Percentiles rank a stretch among this genome's conserved stretches.
Conservation (phyloP, 2,113 vertebrate genomes). For the Gambusia affinis region DNA sequence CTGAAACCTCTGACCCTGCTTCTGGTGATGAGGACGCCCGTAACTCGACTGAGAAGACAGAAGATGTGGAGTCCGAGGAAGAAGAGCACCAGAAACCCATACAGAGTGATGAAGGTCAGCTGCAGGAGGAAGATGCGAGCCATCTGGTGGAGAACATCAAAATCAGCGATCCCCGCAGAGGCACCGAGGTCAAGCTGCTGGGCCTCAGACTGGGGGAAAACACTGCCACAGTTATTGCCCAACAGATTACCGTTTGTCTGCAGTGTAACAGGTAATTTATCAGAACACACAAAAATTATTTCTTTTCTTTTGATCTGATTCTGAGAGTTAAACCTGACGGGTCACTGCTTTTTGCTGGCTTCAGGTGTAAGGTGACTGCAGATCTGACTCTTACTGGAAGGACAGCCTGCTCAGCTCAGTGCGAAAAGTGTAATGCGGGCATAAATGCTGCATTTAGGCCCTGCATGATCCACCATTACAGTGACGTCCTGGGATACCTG, state of each 20-base stretch:
- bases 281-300: neutral
- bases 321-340: neutral
- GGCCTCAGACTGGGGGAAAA: slow-evolving; percentile 80
- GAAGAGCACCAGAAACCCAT: slow-evolving; percentile 11
- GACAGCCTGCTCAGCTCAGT: slow-evolving; percentile 75
- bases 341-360: neutral
- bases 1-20: slow-evolving; percentile 37
- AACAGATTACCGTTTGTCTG: slow-evolving; percentile 77
- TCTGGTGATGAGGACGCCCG: slow-evolving; percentile 4
- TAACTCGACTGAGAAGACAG: slow-evolving; percentile 11
- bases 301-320: neutral
- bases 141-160: slow-evolving; percentile 75
- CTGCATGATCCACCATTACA: slow-evolving; percentile 81
- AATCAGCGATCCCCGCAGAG: slow-evolving; percentile 73
- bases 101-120: slow-evolving; percentile 24
- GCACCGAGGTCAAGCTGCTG: slow-evolving; percentile 82
- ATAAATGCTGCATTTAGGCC: slow-evolving; percentile 78
- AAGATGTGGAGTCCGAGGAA: slow-evolving; percentile 16
- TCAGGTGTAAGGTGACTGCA: slow-evolving; percentile 82
- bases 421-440: slow-evolving; percentile 80
- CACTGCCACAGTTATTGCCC: slow-evolving; percentile 76
- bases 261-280: slow-evolving; percentile 79
- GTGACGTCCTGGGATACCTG: slow-evolving; percentile 81
- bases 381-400: slow-evolving; percentile 76
- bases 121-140: slow-evolving; percentile 42